Percentiles rank a stretch among this genome's conserved stretches.
Conservation (phyloP, 2,888 invertebrate species). For the Timema cristinae region DNA sequence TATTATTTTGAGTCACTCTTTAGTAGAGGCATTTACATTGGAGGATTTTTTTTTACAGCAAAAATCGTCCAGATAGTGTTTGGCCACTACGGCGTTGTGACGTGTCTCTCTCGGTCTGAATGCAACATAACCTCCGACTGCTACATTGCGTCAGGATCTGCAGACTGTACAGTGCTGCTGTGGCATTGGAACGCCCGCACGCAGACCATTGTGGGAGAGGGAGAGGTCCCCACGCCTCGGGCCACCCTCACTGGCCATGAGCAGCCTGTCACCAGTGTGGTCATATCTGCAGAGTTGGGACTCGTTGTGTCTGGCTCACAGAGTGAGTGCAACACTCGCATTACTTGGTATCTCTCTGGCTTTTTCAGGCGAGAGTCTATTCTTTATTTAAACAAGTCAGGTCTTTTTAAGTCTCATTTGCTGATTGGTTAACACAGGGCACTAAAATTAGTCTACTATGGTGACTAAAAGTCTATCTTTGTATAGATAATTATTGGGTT, state of each 20-base stretch:
- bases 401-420: no score
- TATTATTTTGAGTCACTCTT: slow-evolving; percentile 3
- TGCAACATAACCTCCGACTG: slow-evolving; percentile 99
- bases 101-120: slow-evolving; percentile 94
- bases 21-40: not conserved
- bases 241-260: slow-evolving; percentile 98
- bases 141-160: slow-evolving; percentile 96
- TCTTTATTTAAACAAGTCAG: no score
- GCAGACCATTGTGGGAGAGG: slow-evolving; percentile 96
- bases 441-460: no score
- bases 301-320: slow-evolving; percentile 92
- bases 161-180: slow-evolving; percentile 95
- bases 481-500: no score
- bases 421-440: no score
- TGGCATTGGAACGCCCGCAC: slow-evolving; percentile 99
- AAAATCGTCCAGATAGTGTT: slow-evolving; percentile 98
- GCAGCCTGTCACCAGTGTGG: slow-evolving; percentile 89
- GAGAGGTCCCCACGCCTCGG: slow-evolving; percentile 90
- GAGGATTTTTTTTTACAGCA: slow-evolving; percentile 54
- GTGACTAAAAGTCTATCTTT: no score
- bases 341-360: no score
- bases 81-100: slow-evolving; percentile 98
- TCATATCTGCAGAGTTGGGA: slow-evolving; percentile 96
- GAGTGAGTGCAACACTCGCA: slow-evolving; percentile 44
- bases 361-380: no score